phyloP scores from a whole-genome alignment of 2,888 invertebrate genomes.

The Caenorhabditis angaria region DNA sequence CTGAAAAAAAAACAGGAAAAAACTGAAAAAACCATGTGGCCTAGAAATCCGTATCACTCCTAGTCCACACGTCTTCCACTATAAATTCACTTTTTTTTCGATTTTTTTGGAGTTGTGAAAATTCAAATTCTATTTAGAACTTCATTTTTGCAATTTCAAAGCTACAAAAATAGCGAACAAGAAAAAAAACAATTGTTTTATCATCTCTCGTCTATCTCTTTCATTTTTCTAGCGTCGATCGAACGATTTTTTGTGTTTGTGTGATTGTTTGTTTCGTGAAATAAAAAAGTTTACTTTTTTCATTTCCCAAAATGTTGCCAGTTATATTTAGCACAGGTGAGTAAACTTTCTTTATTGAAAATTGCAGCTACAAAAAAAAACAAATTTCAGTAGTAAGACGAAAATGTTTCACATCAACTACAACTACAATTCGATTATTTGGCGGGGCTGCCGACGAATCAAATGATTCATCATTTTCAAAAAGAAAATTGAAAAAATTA shows the following conservation, averaged over 20 bases:
- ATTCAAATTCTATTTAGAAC: neutral
- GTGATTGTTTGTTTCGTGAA: neutral
- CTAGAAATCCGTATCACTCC: neutral
- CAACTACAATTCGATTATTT: neutral
- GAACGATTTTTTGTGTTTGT: conserved; percentile 3
- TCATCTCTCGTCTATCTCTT: neutral
- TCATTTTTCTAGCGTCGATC: conserved; percentile 2
- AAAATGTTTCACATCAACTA: neutral
- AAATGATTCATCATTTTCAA: conserved; percentile 13
- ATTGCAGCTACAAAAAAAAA: neutral
- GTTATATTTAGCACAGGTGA: neutral
- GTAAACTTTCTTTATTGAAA: neutral
- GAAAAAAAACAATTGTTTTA: neutral
- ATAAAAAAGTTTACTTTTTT: neutral
- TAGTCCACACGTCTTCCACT: neutral
- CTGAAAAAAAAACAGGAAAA: no score
- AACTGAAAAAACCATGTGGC: neutral
- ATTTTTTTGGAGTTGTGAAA: neutral
- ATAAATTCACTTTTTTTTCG: neutral
- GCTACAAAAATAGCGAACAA: neutral
- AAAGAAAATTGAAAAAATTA: conserved; percentile 30
- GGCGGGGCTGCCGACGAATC: neutral
- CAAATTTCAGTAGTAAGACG: neutral
- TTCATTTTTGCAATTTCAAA: neutral
- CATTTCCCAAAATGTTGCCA: neutral